Base-by-base conservation (phyloP, 2,888 invertebrate genomes). In the Cryptus armator region DNA sequence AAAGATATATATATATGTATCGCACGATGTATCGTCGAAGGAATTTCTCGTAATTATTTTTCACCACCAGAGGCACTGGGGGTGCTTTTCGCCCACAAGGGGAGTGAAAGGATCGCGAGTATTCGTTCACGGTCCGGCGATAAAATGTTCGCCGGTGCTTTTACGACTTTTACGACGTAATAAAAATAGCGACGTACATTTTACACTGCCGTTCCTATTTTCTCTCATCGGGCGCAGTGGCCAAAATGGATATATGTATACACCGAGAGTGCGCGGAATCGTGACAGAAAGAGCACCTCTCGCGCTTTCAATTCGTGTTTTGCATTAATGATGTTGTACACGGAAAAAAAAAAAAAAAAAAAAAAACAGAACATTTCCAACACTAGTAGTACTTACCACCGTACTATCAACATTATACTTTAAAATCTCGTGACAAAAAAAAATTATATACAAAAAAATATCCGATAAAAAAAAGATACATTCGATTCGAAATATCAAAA, bases 161-260 rank as follows among this genome's bases (percentile, higher is more conserved):
- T 80, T 66, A 72, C 80, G 71, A 76, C 59, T 80, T 84, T 84
- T 80, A 80, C 76, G 84, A 84, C 43, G 71, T 51, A 76, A 84
- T 84, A 84, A 84, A 84, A 84, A 84, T 71, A 76, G 76, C 46
- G 56, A 71, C 56, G 84, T 70, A 83, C 83, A 75, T 76, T 84
- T 80, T 80, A 66, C 80, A 76, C 71, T 51, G 70, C 64, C 76
- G 51, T 71, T 78, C 59, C 56, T 66, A 71, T 76, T 80, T 84
- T 71, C 29, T 62, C 71, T 71, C 75, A 71, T 76, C 48, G 79
- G 29, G 66, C 75, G 70, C 68, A 37, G 64, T 43, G 44, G n/a
- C 32, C 68, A 19, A 9, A 46, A 70, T 46, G 68, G 44, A 75
- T 70, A 66, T 53, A 53, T 75, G 51, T 16, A 24, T 66, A 16